Conservation (phyloP, 2,797 vertebrate genomes). For the Manis javanica region DNA sequence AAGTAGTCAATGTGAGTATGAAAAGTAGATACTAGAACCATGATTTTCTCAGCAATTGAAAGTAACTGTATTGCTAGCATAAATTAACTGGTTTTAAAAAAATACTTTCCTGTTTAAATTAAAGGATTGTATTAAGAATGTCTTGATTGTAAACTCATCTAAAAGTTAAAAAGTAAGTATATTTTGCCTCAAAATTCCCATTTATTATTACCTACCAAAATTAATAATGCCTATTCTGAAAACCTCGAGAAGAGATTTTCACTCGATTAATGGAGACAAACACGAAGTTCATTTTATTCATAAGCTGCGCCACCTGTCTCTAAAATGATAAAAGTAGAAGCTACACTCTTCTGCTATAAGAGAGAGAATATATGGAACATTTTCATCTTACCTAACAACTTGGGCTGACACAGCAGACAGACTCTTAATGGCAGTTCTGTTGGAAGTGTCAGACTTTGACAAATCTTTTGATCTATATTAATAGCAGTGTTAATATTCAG, state of each 20-base stretch:
- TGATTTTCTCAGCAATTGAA: neutral
- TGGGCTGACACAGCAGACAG: neutral
- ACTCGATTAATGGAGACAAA: neutral
- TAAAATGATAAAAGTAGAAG: slow-evolving; percentile 12
- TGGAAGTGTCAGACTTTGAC: neutral
- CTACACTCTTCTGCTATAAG: neutral
- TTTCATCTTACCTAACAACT: slow-evolving; percentile 1
- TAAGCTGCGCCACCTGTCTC: neutral
- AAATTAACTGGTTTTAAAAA: neutral
- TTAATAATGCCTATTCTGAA: neutral
- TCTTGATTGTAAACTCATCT: neutral
- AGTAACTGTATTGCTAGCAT: neutral
- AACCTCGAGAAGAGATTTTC: neutral
- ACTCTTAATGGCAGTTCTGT: neutral
- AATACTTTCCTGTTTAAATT: neutral
- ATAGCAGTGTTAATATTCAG: neutral
- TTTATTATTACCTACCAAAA: neutral
- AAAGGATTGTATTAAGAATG: neutral
- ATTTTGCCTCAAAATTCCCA: neutral
- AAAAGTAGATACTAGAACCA: neutral
- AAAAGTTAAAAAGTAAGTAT: neutral
- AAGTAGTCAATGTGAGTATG: neutral
- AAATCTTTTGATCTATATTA: neutral
- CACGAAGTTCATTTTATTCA: neutral
- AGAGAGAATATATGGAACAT: neutral